Base-by-base conservation (phyloP, 2,797 vertebrate genomes). In the Orientallactaga sibirica region DNA sequence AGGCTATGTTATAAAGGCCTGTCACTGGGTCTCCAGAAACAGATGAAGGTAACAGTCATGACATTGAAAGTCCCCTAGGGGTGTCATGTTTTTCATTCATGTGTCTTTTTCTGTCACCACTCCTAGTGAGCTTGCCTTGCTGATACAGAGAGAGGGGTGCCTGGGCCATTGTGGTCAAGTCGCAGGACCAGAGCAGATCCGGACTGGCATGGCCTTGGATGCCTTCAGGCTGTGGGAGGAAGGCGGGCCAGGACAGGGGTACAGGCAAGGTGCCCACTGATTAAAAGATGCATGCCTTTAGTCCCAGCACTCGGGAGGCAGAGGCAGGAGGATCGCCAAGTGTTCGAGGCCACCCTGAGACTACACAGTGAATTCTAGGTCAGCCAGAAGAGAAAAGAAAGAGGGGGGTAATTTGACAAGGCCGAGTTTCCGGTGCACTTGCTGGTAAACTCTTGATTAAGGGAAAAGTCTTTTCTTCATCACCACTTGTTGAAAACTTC, bases 41-140 rank as follows among this genome's bases (percentile, higher is more conserved):
- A 86, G 88, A 78, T 80, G 86, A 96, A 96, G 88, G 5, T 2
- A 19, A 33, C 67, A 79, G 70, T 76, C 66, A 92, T 93, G 78
- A 70, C 94, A 96, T 95, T 96, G 92, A 96, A 98, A 94, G 95
- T 81, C 85, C 76, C 77, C 27, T 80, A 52, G 58, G 33, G 11
- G 3, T 25, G 37, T 73, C 93, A 61, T 83, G 80, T 96, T 94
- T 95, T 96, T 68, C 94, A 94, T 92, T 78, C 92, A 87, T 87
- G n/a, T 86, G 74, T 82, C 93, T 97, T 97, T 97, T 95, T 96
- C 96, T 92, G 93, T 77, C 84, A 67, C 91, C 82, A 88, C 70
- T n/a, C 27, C 95, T 41, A 96, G 93, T 90, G 67, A 79, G 27
- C 66, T 92, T 24, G 64, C 91, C 48, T 94, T 82, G 91, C 95